Conservation (phyloP, 2,113 vertebrate species). For the Synchiropus splendidus region DNA sequence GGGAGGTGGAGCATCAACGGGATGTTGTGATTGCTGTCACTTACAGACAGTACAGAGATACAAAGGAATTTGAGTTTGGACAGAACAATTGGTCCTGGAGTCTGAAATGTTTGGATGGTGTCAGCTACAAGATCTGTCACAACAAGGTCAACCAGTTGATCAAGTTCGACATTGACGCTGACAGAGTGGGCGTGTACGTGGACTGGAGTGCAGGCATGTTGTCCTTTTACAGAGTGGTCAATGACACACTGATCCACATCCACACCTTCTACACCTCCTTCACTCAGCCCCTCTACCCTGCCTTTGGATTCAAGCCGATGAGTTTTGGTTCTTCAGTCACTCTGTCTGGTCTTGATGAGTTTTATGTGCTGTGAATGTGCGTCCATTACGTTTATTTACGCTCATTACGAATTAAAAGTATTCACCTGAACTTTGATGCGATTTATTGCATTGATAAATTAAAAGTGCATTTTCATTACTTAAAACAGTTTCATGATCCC, state of each 20-base stretch:
- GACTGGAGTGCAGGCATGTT: background rate
- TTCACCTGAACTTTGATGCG: too few species aligned
- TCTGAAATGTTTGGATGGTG: background rate
- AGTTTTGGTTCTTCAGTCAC: too few species aligned
- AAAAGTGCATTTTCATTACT: too few species aligned
- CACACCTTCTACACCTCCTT: constrained; percentile 1
- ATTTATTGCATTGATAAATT: too few species aligned
- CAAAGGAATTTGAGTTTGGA: background rate
- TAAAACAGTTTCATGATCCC: too few species aligned
- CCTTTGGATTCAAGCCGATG: background rate
- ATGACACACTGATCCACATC: background rate
- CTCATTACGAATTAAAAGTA: too few species aligned
- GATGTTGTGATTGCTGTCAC: background rate
- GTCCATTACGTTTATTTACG: too few species aligned
- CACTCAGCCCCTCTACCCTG: constrained; percentile 1
- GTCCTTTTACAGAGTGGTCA: constrained; percentile 1
- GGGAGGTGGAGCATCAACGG: background rate
- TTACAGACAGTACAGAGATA: background rate
- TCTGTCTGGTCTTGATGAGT: too few species aligned
- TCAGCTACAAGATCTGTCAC: background rate
- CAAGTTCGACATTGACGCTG: background rate
- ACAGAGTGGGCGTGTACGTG: constrained; percentile 1
- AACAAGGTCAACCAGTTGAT: background rate
- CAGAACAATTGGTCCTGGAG: background rate
- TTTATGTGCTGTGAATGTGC: too few species aligned